phyloP scores from a whole-genome alignment of 2,113 vertebrate species.

The Hippocampus barbouri region DNA sequence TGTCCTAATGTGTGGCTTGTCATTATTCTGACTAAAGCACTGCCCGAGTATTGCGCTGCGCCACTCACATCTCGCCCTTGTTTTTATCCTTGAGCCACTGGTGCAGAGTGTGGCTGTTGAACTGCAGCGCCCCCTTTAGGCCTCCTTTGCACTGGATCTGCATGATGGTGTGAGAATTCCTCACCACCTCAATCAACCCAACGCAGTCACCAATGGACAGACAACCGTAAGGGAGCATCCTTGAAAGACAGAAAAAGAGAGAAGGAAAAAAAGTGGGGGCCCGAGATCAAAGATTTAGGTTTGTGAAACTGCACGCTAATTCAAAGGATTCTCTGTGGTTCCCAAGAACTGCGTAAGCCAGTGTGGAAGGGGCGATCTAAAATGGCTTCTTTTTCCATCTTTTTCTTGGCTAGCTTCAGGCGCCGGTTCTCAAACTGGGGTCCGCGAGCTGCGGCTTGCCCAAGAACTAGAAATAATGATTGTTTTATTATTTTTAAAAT shows the following conservation, averaged over 20 bases:
- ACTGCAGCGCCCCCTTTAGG: slow-evolving; percentile 94
- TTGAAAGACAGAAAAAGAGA: slow-evolving; percentile 43
- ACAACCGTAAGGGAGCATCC: slow-evolving; percentile 97
- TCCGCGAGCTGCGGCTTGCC: too few relatives aligned
- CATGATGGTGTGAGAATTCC: slow-evolving; percentile 98
- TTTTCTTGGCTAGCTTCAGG: too few relatives aligned
- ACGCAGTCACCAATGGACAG: slow-evolving; percentile 97
- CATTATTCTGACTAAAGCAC: neutral
- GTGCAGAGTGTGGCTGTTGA: slow-evolving; percentile 95
- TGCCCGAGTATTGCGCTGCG: neutral
- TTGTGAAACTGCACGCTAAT: neutral
- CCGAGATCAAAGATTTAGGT: neutral
- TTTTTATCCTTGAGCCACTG: slow-evolving; percentile 99
- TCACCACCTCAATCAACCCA: slow-evolving; percentile 95
- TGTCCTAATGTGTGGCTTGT: neutral
- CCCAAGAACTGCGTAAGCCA: neutral
- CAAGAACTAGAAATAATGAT: too few relatives aligned
- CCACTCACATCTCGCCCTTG: slow-evolving; percentile 94
- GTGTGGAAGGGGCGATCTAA: neutral
- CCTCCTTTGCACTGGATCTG: slow-evolving; percentile 98
- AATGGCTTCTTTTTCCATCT: neutral
- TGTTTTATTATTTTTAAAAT: too few relatives aligned
- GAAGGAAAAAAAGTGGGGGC: neutral
- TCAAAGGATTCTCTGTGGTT: neutral
- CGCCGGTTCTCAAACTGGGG: too few relatives aligned